phyloP scores from a whole-genome alignment of 2,797 vertebrate species.

The Pteropus rufus region DNA sequence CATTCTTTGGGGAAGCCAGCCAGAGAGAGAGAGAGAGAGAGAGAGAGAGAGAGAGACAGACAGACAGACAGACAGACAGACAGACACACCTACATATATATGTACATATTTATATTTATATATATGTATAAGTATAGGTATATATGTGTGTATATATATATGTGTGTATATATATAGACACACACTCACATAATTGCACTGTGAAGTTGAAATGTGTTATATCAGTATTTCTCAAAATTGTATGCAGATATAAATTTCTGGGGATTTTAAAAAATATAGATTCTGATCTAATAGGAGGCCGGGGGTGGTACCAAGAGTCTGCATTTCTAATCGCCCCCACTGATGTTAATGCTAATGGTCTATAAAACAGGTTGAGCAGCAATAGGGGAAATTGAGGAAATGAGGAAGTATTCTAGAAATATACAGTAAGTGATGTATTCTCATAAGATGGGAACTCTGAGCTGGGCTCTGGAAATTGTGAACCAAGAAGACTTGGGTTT shows the following conservation, averaged over 20 bases:
- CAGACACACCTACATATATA: background rate
- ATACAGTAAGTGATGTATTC: background rate
- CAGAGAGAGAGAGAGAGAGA: too few relatives aligned
- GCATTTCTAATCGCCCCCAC: background rate
- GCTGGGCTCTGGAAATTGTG: background rate
- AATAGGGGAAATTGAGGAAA: background rate
- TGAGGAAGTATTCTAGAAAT: background rate
- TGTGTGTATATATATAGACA: too few relatives aligned
- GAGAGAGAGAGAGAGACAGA: too few relatives aligned
- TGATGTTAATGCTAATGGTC: background rate
- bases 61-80: too few relatives aligned
- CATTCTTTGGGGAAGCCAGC: background rate
- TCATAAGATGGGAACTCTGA: background rate
- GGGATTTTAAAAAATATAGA: background rate
- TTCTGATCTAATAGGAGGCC: background rate
- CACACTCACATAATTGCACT: background rate
- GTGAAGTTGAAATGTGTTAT: background rate
- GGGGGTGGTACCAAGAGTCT: background rate
- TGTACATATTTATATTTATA: too few relatives aligned
- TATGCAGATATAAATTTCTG: background rate
- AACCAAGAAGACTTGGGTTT: background rate
- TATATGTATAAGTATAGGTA: too few relatives aligned
- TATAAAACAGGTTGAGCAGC: background rate
- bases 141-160: too few relatives aligned
- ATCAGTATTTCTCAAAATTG: background rate